A percentile compares a stretch with the other conserved stretches of the same genome.
These are phyloP conservation scores for Dromius quadrimaculatus DNA, from an alignment of 2,888 invertebrate genomes.

Conservation along the genomic window DNA sequence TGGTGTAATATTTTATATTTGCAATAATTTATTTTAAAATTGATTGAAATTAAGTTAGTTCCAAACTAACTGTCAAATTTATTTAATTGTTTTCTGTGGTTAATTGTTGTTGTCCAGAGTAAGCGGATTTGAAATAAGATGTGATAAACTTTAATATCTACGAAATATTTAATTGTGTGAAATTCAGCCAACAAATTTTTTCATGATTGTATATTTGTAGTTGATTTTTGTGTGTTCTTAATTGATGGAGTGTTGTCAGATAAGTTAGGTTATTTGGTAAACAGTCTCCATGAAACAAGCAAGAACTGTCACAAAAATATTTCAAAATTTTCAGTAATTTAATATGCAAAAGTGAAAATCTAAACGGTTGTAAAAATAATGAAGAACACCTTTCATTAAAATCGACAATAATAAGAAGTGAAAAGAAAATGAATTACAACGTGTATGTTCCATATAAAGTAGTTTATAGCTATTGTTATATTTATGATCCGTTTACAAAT, in stretches of 20 bases:
- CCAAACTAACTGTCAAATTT: too few species aligned
- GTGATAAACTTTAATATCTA: too few species aligned
- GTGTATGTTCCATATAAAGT: constrained; percentile 15
- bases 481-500: constrained; percentile 13
- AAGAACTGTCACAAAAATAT: constrained; percentile 8
- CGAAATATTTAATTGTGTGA: too few species aligned
- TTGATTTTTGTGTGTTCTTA: constrained; percentile 43
- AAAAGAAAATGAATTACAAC: constrained; percentile 12
- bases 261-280: constrained; percentile 15
- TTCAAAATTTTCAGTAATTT: constrained; percentile 23
- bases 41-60: too few species aligned
- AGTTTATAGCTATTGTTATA: constrained; percentile 10
- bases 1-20: too few species aligned
- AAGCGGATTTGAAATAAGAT: too few species aligned
- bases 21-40: too few species aligned
- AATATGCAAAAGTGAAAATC: too few species aligned
- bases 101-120: too few species aligned
- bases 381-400: neutral
- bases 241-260: constrained; percentile 28
- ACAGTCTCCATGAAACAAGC: constrained; percentile 14
- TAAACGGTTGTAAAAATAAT: too few species aligned
- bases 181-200: too few species aligned
- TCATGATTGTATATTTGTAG: constrained; percentile 4
- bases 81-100: too few species aligned
- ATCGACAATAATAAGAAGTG: neutral